A percentile compares a stretch with the other conserved stretches of the same genome.
phyloP scores from a whole-genome alignment of 2,113 vertebrate genomes.

The Toxotes jaculatrix region DNA sequence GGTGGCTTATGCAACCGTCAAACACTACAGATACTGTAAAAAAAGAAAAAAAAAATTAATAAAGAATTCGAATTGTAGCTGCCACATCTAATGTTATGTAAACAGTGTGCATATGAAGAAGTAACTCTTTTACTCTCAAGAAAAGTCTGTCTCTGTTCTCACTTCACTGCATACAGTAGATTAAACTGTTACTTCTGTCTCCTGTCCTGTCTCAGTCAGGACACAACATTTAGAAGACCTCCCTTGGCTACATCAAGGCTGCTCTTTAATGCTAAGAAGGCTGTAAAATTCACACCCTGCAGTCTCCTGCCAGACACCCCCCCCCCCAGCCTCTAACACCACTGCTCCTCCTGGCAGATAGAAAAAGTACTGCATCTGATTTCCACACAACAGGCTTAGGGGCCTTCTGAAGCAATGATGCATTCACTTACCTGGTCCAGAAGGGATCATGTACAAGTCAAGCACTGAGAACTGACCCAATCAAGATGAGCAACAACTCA shows the following conservation, averaged over 20 bases:
- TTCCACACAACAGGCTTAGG: not conserved
- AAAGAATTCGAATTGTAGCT: no score
- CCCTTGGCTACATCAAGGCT: not conserved
- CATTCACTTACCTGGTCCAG: slow-evolving; percentile 17
- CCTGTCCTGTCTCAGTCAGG: not conserved
- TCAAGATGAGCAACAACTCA: slow-evolving; percentile 2
- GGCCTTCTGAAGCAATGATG: not conserved
- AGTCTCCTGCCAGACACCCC: not conserved
- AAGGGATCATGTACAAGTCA: slow-evolving; percentile 19
- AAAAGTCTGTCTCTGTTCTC: not conserved
- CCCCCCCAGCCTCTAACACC: not conserved
- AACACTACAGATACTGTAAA: not conserved
- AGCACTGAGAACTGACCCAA: not conserved
- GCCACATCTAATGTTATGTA: not conserved
- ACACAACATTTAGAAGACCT: not conserved
- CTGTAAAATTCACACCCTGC: not conserved
- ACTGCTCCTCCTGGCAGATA: slow-evolving; percentile 5
- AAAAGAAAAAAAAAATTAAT: no score
- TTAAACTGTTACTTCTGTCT: not conserved
- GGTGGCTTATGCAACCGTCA: not conserved
- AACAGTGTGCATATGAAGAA: not conserved
- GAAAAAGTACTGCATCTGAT: slow-evolving; percentile 1
- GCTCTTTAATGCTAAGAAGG: not conserved
- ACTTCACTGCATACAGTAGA: not conserved
- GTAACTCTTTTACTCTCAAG: not conserved